Evolutionary conservation across 2,113 vertebrate species (phyloP).

Genomic region (Melanerpes formicivorus): DNA sequence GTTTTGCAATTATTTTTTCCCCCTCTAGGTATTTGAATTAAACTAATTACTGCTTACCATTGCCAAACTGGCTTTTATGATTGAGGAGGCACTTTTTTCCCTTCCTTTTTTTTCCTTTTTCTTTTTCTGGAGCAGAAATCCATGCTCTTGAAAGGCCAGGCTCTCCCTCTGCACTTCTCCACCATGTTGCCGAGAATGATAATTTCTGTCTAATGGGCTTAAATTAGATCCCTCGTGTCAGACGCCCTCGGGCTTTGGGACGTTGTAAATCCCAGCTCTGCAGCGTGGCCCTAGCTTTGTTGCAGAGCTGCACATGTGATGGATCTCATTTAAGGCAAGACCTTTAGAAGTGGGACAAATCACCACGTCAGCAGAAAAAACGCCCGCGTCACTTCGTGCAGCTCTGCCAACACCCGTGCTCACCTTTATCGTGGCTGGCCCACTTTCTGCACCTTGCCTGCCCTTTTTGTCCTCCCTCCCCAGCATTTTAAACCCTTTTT

Average conservation of each 20-base stretch:
- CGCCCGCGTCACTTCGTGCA: fast-evolving
- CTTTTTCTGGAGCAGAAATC: not conserved
- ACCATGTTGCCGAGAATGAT: slow-evolving; percentile 13
- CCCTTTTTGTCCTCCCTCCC: not conserved
- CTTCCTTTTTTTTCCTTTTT: not conserved
- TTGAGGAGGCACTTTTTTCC: slow-evolving; percentile 1
- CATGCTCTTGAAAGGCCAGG: not conserved
- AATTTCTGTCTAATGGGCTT: slow-evolving; percentile 46
- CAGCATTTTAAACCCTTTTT: not conserved
- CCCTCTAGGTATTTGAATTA: slow-evolving; percentile 63
- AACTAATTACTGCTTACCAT: slow-evolving; percentile 42
- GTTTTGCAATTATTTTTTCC: slow-evolving; percentile 57
- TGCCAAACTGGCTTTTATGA: slow-evolving; percentile 58
- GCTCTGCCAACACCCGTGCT: not conserved
- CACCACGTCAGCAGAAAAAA: not conserved
- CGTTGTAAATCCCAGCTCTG: not conserved
- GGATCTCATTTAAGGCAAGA: not conserved
- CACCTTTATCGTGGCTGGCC: not conserved
- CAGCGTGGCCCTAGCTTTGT: not conserved
- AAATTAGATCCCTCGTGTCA: slow-evolving; percentile 23
- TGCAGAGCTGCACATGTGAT: not conserved
- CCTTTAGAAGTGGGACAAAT: not conserved
- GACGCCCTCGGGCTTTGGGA: not conserved
- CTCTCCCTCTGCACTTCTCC: not conserved
- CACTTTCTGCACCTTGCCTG: not conserved